These are phyloP conservation scores for Cheilosia soror DNA, from an alignment of 2,888 invertebrate genomes.

Conservation along the genomic window DNA sequence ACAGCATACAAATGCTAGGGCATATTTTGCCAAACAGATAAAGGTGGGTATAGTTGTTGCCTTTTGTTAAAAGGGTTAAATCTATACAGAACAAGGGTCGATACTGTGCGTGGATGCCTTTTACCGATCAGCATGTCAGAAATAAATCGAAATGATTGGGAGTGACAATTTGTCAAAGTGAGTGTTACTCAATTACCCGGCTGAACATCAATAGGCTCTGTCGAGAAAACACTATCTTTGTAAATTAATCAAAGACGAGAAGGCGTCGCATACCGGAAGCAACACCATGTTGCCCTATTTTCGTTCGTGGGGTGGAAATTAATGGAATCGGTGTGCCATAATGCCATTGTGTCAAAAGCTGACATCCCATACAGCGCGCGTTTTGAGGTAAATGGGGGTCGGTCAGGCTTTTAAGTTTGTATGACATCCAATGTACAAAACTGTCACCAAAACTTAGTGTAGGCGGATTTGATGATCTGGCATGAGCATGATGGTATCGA, in stretches of 20 bases:
- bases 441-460: constrained; percentile 27
- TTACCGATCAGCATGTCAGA: constrained; percentile 48
- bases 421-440: neutral
- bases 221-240: constrained; percentile 20
- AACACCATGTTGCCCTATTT: constrained; percentile 9
- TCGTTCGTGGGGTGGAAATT: constrained; percentile 8
- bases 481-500: constrained; percentile 11
- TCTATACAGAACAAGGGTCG: neutral
- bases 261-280: neutral
- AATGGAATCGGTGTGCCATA: constrained; percentile 34
- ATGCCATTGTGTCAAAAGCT: constrained; percentile 41
- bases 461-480: constrained; percentile 24
- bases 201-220: constrained; percentile 32
- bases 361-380: neutral
- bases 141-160: constrained; percentile 53
- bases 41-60: neutral
- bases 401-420: constrained; percentile 26
- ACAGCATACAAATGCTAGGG: constrained; percentile 55
- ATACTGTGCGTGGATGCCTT: neutral
- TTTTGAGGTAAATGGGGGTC: constrained; percentile 17
- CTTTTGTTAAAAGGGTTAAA: neutral
- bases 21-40: neutral
- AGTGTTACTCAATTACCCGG: constrained; percentile 60
- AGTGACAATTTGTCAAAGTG: constrained; percentile 62
- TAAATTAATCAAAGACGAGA: constrained; percentile 7